Evolutionary conservation across 2,113 vertebrate species (phyloP), one percentile per base, ranked within the genome.

Genomic region (Sciurus niger): DNA sequence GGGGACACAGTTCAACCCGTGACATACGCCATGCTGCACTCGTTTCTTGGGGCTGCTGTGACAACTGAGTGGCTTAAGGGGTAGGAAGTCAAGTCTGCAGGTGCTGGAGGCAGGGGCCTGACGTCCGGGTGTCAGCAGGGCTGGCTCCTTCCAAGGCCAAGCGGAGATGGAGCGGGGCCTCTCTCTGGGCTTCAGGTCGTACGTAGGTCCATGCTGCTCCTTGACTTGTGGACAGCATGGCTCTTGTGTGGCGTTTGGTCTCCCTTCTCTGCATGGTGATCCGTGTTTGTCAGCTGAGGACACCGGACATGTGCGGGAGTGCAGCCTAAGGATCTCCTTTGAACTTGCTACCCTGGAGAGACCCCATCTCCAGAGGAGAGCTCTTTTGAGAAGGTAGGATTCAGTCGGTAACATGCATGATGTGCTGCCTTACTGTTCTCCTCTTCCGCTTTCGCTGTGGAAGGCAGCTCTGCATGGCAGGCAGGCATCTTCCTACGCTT

Each of bases 221-320:
- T 14, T 25, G 67, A 55, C 8, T 12, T 9, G n/a, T 24, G 30
- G 0, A 5, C 4, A 10, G 48, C 12, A 0, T 40, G 16, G 16
- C 43, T 20, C 24, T 40, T 30, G 2, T 1, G 12, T 6, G 40
- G 58, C 32, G 34, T 2, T 0, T 16, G 18, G 37, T 20, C 28
- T 1, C 30, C 34, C 2, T n/a, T 40, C 37, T 16, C 0, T 10
- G 24, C 1, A 0, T 2, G 25, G 22, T 7, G 30, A 70, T 32
- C 70, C 65, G 55, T 2, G 51, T 9, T 22, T 43, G 46, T 84
- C 46, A 48, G 5, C 6, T 2, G 60, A 28, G 40, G 37, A 74
- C 46, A 1, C 8, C 3, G 60, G 60, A 18, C 40, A 2, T 7
- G 3, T 6, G 4, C 13, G 18, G 0, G 25, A 14, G 24, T 16